Base-by-base conservation (phyloP, 2,113 vertebrate genomes). In the Thinocorus orbignyianus region DNA sequence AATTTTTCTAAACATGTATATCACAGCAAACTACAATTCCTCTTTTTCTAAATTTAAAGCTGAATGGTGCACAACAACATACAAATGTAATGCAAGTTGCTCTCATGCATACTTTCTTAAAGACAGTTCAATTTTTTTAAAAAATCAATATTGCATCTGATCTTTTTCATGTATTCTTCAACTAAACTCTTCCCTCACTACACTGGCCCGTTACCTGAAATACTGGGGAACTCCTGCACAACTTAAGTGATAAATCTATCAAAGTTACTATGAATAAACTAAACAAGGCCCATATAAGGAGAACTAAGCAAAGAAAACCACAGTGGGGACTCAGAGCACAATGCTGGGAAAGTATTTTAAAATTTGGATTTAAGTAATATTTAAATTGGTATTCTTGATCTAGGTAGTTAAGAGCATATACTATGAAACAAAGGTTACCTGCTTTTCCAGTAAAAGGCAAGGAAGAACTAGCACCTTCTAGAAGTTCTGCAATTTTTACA, bases 401-500 rank as follows among this genome's bases (percentile, higher is more conserved):
- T 41, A 44, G 26, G 18, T 49, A 82, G 80, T 68, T 87, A 88
- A 48, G 88, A 72, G 14, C 28, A 65, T 20, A 16, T 13, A 49
- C 57, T 66, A 14, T 77, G 14, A 81, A 54, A 52, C 8, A 76
- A 41, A 68, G 19, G 5, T 12, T 44, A 62, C n/a, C n/a, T n/a
- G n/a, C n/a, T n/a, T n/a, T n/a, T n/a, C n/a, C n/a, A 91, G 70
- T 52, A 92, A 83, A 85, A 91, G 88, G 92, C 95, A 96, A 60
- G n/a, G 49, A 78, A 85, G 96, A 87, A 51, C 6, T 1, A 16
- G 10, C 49, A 80, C 23, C 30, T 86, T 88, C 74, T 13, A 57
- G 25, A 81, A 90, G 64, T 95, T 64, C 46, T 35, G 30, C 62
- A 95, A 82, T 68, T 51, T 58, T 88, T 94, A 65, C 82, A 69